Percentiles rank a stretch among this genome's conserved stretches.
Evolutionary conservation across 2,113 vertebrate genomes (phyloP).

Genomic region (Microcebus lehilahytsara): DNA sequence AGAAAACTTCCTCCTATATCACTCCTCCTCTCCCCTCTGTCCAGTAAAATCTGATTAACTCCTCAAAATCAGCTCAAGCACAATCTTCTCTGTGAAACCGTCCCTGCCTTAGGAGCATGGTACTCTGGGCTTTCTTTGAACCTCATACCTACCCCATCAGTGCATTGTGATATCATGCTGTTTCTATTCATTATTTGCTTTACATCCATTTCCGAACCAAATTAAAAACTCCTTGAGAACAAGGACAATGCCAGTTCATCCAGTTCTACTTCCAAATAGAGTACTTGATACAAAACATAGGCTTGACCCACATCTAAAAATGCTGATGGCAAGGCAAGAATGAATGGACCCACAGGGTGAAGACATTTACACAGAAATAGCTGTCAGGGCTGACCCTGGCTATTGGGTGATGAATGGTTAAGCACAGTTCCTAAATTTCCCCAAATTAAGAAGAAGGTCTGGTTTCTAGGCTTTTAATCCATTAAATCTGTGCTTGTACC

Average conservation of each 20-base stretch:
- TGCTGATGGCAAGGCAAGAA: not conserved
- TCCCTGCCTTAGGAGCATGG: not conserved
- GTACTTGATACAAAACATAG: not conserved
- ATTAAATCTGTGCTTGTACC: constrained; percentile 51
- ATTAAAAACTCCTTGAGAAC: not conserved
- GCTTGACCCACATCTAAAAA: not conserved
- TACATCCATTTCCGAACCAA: not conserved
- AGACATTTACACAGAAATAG: not conserved
- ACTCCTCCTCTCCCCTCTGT: not conserved
- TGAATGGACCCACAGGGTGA: not conserved
- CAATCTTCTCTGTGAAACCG: not conserved
- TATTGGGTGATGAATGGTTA: constrained; percentile 35
- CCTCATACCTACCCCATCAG: not conserved
- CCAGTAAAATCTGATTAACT: not conserved
- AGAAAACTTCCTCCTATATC: not conserved
- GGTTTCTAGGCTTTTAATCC: constrained; percentile 50
- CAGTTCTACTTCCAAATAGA: not conserved
- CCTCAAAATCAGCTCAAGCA: not conserved
- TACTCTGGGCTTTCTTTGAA: not conserved
- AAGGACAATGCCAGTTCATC: not conserved
- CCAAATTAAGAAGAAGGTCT: constrained; percentile 36
- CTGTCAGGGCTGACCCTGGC: not conserved
- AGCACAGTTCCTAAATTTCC: not conserved
- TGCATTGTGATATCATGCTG: not conserved
- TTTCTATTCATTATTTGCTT: not conserved